Percentiles rank a stretch among this genome's conserved stretches.
These are phyloP conservation scores for Psophia crepitans DNA, from an alignment of 2,113 vertebrate species.

Conservation along the genomic window DNA sequence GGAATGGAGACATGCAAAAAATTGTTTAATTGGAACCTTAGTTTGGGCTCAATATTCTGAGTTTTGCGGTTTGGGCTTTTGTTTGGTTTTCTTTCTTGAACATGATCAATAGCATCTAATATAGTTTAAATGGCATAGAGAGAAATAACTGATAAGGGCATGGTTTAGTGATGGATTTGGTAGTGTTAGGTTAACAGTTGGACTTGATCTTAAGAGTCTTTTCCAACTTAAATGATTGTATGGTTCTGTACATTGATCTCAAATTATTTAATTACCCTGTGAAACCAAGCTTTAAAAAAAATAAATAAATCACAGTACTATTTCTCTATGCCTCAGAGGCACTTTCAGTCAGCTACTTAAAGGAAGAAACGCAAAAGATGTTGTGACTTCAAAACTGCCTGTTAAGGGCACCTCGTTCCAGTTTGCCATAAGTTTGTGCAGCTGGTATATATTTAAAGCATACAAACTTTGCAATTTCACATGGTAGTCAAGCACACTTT, in stretches of 20 bases:
- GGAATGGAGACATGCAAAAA: background rate
- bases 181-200: background rate
- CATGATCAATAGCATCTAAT: background rate
- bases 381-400: background rate
- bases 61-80: background rate
- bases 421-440: background rate
- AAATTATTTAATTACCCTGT: background rate
- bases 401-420: background rate
- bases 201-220: background rate
- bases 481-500: background rate
- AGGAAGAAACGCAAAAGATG: background rate
- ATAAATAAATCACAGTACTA: background rate
- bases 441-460: background rate
- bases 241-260: background rate
- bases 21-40: background rate
- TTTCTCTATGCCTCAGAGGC: background rate
- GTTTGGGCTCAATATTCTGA: background rate
- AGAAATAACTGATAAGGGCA: background rate
- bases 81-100: background rate
- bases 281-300: background rate
- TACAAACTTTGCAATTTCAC: background rate
- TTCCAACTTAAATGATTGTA: background rate
- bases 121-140: background rate
- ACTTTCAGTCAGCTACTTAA: background rate
- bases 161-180: background rate